A percentile compares a stretch with the other conserved stretches of the same genome.
phyloP scores from a whole-genome alignment of 2,797 vertebrate species.

The Myotis daubentonii region DNA sequence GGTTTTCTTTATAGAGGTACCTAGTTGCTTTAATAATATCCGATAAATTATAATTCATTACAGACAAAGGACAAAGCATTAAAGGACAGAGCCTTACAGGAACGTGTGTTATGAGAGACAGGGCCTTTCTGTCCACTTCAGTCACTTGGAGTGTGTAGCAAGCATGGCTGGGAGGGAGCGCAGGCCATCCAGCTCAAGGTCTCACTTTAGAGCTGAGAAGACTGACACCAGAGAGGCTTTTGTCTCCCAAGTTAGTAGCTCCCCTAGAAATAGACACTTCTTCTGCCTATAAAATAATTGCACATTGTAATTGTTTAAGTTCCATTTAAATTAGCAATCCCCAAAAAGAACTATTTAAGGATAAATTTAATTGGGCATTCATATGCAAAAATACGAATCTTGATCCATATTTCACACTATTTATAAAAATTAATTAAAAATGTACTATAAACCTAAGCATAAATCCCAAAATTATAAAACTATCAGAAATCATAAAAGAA shows the following conservation, averaged over 20 bases:
- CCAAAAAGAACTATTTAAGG: background rate
- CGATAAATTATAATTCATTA: slow-evolving; percentile 35
- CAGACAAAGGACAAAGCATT: slow-evolving; percentile 23
- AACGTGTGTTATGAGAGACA: background rate
- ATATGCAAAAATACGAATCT: background rate
- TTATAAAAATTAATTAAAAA: slow-evolving; percentile 24
- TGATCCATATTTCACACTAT: background rate
- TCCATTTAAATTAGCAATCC: background rate
- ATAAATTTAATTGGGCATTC: background rate
- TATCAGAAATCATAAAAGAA: background rate
- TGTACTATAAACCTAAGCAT: background rate
- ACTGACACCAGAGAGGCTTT: slow-evolving; percentile 1
- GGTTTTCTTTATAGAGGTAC: slow-evolving; percentile 5
- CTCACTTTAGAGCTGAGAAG: slow-evolving; percentile 64
- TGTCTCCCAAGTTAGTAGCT: slow-evolving; percentile 48
- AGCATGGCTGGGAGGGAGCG: slow-evolving; percentile 26
- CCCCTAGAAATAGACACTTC: slow-evolving; percentile 2
- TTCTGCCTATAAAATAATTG: background rate
- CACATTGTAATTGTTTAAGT: background rate
- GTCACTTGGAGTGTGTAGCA: background rate
- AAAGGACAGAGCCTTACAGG: background rate
- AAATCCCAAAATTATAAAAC: background rate
- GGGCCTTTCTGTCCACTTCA: slow-evolving; percentile 38
- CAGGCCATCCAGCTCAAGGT: background rate
- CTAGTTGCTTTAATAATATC: slow-evolving; percentile 18